Evolutionary conservation across 2,113 vertebrate species (phyloP).

Genomic region (Centropristis striata): DNA sequence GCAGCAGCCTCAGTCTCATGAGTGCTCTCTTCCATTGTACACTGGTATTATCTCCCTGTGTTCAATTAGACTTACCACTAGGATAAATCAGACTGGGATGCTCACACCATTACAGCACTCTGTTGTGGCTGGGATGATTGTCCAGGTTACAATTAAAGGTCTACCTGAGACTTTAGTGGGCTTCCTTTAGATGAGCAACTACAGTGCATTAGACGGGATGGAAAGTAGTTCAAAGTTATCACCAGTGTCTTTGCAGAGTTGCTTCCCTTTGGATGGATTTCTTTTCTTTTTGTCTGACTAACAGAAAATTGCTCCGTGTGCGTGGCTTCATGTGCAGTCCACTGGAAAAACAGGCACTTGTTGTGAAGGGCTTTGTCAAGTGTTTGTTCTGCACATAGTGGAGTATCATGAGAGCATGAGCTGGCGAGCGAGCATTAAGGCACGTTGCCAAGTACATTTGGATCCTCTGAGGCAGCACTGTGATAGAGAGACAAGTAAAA

Average conservation of each 20-base stretch:
- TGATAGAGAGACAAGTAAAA: not conserved
- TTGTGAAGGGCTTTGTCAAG: conserved; percentile 50
- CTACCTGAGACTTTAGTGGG: conserved; percentile 1
- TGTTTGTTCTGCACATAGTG: conserved; percentile 52
- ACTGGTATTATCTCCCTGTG: conserved; percentile 13
- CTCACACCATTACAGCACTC: conserved; percentile 22
- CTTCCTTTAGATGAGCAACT: not conserved
- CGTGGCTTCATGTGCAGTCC: not conserved
- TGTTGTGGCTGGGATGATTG: not conserved
- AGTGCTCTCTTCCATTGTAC: conserved; percentile 2
- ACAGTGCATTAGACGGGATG: not conserved
- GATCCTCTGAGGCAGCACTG: not conserved
- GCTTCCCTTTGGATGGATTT: not conserved
- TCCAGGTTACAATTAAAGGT: conserved; percentile 3
- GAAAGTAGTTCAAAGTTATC: not conserved
- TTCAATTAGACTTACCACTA: not conserved
- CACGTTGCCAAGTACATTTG: conserved; percentile 47
- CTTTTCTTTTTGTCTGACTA: not conserved
- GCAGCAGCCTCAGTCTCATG: not conserved
- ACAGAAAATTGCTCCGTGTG: not conserved
- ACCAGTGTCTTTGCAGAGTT: not conserved
- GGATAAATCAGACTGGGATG: conserved; percentile 24
- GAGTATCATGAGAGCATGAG: conserved; percentile 2
- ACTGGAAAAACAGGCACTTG: conserved; percentile 51
- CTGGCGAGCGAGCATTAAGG: conserved; percentile 9